These are phyloP conservation scores for Drosophila tropicalis DNA, from an alignment of 1,140 invertebrate genomes.

Conservation along the genomic window DNA sequence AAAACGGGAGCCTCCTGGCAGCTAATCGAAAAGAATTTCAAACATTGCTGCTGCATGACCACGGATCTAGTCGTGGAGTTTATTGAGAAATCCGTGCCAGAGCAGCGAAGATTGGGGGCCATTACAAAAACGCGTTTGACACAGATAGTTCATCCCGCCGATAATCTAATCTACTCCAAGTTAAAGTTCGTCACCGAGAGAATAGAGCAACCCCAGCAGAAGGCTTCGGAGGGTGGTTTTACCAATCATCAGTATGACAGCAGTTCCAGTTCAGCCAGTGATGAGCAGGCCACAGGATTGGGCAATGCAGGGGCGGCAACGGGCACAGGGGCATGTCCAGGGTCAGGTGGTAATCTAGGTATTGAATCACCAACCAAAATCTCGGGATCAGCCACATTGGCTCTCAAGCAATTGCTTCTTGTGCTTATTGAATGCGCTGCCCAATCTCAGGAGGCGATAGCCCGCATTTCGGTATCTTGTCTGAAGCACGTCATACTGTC, in stretches of 20 bases:
- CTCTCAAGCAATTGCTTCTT: slow-evolving; percentile 93
- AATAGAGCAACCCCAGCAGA: slow-evolving; percentile 35
- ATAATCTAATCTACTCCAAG: slow-evolving; percentile 79
- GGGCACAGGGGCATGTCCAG: too few species aligned
- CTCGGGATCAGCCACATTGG: slow-evolving; percentile 87
- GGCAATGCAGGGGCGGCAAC: not conserved
- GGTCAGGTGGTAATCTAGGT: slow-evolving; percentile 46
- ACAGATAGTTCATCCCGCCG: slow-evolving; percentile 74
- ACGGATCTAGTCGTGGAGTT: slow-evolving; percentile 96
- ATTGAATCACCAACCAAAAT: slow-evolving; percentile 80
- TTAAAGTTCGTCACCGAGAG: slow-evolving; percentile 76
- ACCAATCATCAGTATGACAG: slow-evolving; percentile 37
- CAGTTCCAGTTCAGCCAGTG: slow-evolving; percentile 72
- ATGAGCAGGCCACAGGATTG: slow-evolving; percentile 37
- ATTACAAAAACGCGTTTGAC: slow-evolving; percentile 71
- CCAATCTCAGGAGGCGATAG: slow-evolving; percentile 93
- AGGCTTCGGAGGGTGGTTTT: slow-evolving; percentile 9
- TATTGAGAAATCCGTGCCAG: slow-evolving; percentile 81
- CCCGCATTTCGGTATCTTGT: slow-evolving; percentile 95
- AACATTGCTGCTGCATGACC: slow-evolving; percentile 95
- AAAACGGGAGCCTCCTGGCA: slow-evolving; percentile 88
- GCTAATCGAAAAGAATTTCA: slow-evolving; percentile 92
- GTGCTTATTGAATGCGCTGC: slow-evolving; percentile 95
- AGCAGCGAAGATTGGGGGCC: slow-evolving; percentile 53
- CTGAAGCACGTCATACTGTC: slow-evolving; percentile 94